Conservation (phyloP, 2,888 invertebrate genomes). For the Didymodactylos carnosus region DNA sequence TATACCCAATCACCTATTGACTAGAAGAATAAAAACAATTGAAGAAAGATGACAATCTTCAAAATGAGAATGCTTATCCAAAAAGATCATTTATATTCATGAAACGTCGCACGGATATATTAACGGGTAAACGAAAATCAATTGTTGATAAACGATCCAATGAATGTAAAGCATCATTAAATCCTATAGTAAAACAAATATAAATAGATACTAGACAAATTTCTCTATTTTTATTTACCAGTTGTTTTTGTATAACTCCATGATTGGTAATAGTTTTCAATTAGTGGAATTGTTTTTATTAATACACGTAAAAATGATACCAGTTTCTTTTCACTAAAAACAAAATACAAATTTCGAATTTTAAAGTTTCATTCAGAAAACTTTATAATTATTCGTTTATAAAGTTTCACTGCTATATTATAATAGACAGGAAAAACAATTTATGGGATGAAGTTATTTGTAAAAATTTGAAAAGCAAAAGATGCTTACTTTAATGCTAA, state of each 20-base stretch:
- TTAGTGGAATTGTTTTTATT: slow-evolving; percentile 50
- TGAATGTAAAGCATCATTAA: slow-evolving; percentile 76
- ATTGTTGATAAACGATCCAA: slow-evolving; percentile 63
- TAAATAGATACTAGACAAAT: slow-evolving; percentile 38
- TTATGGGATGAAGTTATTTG: too few species aligned
- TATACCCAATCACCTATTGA: too few species aligned
- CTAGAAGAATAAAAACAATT: neutral
- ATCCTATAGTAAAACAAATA: slow-evolving; percentile 44
- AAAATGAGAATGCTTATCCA: too few species aligned
- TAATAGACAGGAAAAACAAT: too few species aligned
- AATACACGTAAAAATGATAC: slow-evolving; percentile 82
- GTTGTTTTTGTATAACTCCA: slow-evolving; percentile 91
- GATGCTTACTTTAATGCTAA: slow-evolving; percentile 68
- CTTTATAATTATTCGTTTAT: neutral
- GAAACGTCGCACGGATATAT: slow-evolving; percentile 66
- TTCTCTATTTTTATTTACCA: slow-evolving; percentile 48
- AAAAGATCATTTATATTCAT: neutral
- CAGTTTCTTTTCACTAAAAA: slow-evolving; percentile 60
- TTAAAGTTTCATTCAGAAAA: too few species aligned
- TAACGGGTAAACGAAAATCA: slow-evolving; percentile 79
- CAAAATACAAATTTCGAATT: slow-evolving; percentile 15
- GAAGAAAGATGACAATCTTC: too few species aligned
- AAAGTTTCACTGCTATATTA: too few species aligned
- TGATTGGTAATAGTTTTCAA: slow-evolving; percentile 38
- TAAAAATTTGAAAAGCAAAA: neutral